These are phyloP conservation scores for Venusia cambrica DNA, from an alignment of 2,888 invertebrate genomes.

Conservation along the genomic window DNA sequence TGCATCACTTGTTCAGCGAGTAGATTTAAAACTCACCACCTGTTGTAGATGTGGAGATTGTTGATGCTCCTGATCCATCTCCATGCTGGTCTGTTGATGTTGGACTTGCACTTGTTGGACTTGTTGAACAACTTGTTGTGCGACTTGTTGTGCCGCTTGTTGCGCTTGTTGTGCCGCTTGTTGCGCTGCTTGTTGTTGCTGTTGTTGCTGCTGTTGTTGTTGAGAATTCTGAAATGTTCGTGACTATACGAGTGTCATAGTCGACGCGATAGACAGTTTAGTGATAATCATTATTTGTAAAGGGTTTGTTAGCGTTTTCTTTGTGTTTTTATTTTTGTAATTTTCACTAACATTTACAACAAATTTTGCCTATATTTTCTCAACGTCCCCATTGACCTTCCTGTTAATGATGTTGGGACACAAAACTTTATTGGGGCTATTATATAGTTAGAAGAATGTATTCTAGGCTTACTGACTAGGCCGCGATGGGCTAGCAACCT, in stretches of 20 bases:
- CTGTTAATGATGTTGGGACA: no score
- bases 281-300: no score
- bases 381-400: no score
- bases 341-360: no score
- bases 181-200: conserved; percentile 61
- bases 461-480: no score
- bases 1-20: no score
- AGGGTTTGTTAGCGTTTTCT: conserved; percentile 5
- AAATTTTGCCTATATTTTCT: no score
- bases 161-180: conserved; percentile 46
- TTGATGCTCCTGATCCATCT: conserved; percentile 68
- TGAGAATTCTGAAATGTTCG: conserved; percentile 20
- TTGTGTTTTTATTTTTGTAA: conserved; percentile 3
- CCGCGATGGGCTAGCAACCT: no score
- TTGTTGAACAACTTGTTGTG: conserved; percentile 58
- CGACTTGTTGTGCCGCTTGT: conserved; percentile 48
- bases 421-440: no score
- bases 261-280: no score
- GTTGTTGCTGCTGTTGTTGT: conserved; percentile 49
- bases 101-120: conserved; percentile 50
- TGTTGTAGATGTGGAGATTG: conserved; percentile 76
- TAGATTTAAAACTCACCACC: conserved; percentile 51
- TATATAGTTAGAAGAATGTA: no score
- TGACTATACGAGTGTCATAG: conserved; percentile 19
- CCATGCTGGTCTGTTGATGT: conserved; percentile 62